phyloP scores from a whole-genome alignment of 2,113 vertebrate genomes.

The Otolemur garnettii region DNA sequence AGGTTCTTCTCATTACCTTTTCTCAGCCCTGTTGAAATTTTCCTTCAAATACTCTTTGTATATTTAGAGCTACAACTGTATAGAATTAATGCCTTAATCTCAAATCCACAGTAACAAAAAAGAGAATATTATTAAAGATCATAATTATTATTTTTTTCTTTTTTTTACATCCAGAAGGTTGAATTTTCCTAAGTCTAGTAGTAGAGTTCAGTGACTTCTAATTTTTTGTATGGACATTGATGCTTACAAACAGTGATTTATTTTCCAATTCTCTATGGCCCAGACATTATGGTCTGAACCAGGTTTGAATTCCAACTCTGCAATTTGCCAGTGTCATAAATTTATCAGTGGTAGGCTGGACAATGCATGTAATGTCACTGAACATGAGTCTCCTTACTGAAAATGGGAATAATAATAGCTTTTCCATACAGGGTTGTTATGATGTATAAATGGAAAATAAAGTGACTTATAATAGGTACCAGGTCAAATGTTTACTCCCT shows the following conservation, averaged over 20 bases:
- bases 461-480: not conserved
- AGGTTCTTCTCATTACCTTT: not conserved
- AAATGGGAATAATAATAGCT: not conserved
- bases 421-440: not conserved
- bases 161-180: not conserved
- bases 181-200: not conserved
- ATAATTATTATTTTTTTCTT: not conserved
- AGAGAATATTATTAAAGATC: not conserved
- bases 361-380: not conserved
- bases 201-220: not conserved
- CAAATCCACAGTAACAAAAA: not conserved
- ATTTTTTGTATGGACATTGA: not conserved
- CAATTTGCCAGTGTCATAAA: not conserved
- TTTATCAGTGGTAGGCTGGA: not conserved
- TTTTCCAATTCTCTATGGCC: not conserved
- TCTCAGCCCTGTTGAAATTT: not conserved
- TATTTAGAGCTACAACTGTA: not conserved
- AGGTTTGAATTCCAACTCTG: not conserved
- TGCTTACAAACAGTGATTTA: not conserved
- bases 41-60: not conserved
- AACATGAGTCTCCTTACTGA: not conserved
- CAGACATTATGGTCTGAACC: not conserved
- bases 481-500: not conserved
- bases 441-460: not conserved
- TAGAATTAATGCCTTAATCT: not conserved